These are phyloP conservation scores for Leucania comma DNA, from an alignment of 2,888 invertebrate species.

Conservation along the genomic window DNA sequence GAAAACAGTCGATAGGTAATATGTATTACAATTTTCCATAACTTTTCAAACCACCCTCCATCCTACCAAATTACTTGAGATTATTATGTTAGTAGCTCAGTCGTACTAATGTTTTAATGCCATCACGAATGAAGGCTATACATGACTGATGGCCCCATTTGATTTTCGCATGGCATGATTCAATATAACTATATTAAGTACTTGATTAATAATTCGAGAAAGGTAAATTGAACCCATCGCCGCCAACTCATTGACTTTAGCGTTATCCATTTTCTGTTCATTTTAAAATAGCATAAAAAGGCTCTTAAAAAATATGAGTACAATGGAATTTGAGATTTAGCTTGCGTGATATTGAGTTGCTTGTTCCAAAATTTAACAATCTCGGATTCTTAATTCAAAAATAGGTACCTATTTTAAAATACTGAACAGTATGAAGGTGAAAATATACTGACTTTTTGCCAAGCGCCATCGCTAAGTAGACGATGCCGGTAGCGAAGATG, in stretches of 20 bases:
- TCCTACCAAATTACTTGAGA: conserved; percentile 12
- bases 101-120: background rate
- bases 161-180: background rate
- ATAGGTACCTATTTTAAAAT: background rate
- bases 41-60: conserved; percentile 4
- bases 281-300: background rate
- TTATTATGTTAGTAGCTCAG: no score
- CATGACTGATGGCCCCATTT: background rate
- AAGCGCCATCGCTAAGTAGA: conserved; percentile 98
- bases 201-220: background rate
- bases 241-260: background rate
- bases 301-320: background rate
- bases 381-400: background rate
- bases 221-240: background rate
- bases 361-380: background rate
- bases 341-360: background rate
- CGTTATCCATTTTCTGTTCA: background rate
- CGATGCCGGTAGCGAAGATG: conserved; percentile 96
- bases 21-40: conserved; percentile 1
- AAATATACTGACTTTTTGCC: conserved; percentile 96
- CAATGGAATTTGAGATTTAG: background rate
- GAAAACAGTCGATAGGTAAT: background rate
- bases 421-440: background rate
- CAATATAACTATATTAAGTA: background rate
- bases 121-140: background rate